These are phyloP conservation scores for Andrena marginata DNA, from an alignment of 2,888 invertebrate genomes.

Conservation along the genomic window DNA sequence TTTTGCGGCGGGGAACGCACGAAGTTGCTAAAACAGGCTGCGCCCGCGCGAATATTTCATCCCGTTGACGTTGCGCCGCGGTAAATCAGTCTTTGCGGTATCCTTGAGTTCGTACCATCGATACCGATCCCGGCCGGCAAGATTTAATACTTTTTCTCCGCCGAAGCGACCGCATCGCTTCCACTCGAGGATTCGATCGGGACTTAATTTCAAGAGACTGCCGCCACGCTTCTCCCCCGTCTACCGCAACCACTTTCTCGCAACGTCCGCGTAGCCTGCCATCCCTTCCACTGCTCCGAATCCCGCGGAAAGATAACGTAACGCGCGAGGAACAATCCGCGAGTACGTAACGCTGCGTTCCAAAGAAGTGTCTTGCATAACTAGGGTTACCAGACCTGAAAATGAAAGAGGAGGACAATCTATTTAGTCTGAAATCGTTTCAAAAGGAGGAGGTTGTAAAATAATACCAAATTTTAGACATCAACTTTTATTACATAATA, in stretches of 20 bases:
- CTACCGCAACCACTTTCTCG: neutral
- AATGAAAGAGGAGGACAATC: no score
- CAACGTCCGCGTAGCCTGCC: neutral
- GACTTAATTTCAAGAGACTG: slow-evolving; percentile 15
- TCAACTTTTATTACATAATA: no score
- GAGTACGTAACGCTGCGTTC: neutral
- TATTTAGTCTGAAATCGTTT: no score
- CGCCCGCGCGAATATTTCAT: slow-evolving; percentile 53
- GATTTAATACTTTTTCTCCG: slow-evolving; percentile 27
- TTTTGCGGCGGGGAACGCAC: slow-evolving; percentile 37
- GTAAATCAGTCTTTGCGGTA: slow-evolving; percentile 53
- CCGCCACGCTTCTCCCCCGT: neutral
- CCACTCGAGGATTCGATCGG: neutral
- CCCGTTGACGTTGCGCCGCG: slow-evolving; percentile 55
- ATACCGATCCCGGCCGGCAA: slow-evolving; percentile 42
- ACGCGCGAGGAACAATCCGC: no score
- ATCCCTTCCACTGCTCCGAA: neutral
- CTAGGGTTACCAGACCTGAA: neutral
- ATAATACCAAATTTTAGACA: no score
- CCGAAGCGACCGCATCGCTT: neutral
- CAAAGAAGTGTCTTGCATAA: neutral
- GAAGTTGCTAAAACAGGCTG: slow-evolving; percentile 59
- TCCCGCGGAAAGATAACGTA: neutral
- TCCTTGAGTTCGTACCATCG: slow-evolving; percentile 46
- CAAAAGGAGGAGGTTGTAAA: no score